Base-by-base conservation (phyloP, 1,140 invertebrate species). In the Drosophila kikkawai region DNA sequence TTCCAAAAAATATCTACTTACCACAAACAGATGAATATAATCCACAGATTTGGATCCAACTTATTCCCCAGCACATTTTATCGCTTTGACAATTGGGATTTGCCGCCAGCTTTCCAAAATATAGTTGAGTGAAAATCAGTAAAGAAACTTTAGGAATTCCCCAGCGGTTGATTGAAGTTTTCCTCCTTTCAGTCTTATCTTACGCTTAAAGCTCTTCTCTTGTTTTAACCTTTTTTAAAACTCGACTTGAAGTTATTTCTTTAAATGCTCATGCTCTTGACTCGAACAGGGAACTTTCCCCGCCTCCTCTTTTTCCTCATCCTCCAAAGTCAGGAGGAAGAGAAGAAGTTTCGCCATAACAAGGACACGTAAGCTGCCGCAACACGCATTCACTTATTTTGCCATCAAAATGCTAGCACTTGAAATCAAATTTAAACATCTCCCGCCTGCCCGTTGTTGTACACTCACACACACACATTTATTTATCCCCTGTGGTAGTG, bases 381-480 rank as follows among this genome's bases (percentile, higher is more conserved):
- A 85, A 79, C 85, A 88, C 85, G 85, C 85, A 85, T 88, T 88
- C 85, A 88, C 85, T 88, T 88, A 90, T 90, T 81, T 90, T 29
- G 81, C 81, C 85, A 88, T 90, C 85, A 88, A 90, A 88, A 85
- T 79, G 81, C 69, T 60, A 78, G 85, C 74, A 79, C 85, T 88
- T 84, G 77, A 88, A 88, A 88, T 88, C 84, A 88, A 88, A 88
- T 88, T 84, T 88, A 90, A 88, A 88, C 84, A 90, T 75, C 66
- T 79, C 47, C 56, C 56, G 17, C 50, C 26, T 19, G 15, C 44
- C 19, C 9, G 3, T 8, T 22, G 19, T 9, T 22, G 19, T 9
- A 22, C 19, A 15, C 34, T 41, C 47, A 22, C 37, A 53, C 58
- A 74, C 50, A n/a, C 60, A 50, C 39, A 57, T 71, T 44, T 79